These are phyloP conservation scores for Crenuchus spilurus DNA, from an alignment of 2,797 vertebrate species.

Conservation along the genomic window DNA sequence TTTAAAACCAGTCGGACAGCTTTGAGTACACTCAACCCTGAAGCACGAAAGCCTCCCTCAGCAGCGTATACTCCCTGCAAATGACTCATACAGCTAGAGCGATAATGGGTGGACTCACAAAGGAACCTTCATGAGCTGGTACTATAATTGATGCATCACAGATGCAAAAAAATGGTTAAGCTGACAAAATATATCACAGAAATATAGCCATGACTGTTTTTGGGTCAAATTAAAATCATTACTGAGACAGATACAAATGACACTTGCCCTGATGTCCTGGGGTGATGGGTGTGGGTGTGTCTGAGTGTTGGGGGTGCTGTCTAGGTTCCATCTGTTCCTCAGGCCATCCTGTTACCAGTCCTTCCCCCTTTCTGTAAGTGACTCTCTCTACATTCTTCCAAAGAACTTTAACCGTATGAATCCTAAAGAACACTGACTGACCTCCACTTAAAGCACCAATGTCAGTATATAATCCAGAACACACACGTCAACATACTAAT, in stretches of 20 bases:
- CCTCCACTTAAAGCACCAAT: background rate
- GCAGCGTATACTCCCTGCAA: slow-evolving; percentile 20
- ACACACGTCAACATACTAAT: too few relatives aligned
- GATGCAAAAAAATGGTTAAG: background rate
- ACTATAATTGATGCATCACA: slow-evolving; percentile 2
- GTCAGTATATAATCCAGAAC: background rate
- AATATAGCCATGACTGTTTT: background rate
- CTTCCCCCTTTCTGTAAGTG: slow-evolving; percentile 45
- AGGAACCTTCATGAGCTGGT: slow-evolving; percentile 7
- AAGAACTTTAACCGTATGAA: background rate
- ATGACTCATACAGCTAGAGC: slow-evolving; percentile 45
- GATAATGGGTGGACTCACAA: slow-evolving; percentile 13
- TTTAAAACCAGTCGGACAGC: slow-evolving; percentile 50
- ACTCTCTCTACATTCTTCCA: slow-evolving; percentile 4
- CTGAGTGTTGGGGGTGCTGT: slow-evolving; percentile 25
- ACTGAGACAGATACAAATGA: background rate
- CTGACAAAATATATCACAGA: background rate
- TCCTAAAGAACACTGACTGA: background rate
- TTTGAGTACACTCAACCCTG: slow-evolving; percentile 43
- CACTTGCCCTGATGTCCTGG: background rate
- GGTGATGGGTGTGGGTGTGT: slow-evolving; percentile 15
- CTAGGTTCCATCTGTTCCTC: slow-evolving; percentile 50
- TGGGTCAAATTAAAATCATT: background rate
- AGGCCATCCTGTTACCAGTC: slow-evolving; percentile 46
- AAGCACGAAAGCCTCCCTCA: slow-evolving; percentile 28